Evolutionary conservation across 2,113 vertebrate species (phyloP), one percentile per base, ranked within the genome.

Genomic region (Chlamydotis undulata): DNA sequence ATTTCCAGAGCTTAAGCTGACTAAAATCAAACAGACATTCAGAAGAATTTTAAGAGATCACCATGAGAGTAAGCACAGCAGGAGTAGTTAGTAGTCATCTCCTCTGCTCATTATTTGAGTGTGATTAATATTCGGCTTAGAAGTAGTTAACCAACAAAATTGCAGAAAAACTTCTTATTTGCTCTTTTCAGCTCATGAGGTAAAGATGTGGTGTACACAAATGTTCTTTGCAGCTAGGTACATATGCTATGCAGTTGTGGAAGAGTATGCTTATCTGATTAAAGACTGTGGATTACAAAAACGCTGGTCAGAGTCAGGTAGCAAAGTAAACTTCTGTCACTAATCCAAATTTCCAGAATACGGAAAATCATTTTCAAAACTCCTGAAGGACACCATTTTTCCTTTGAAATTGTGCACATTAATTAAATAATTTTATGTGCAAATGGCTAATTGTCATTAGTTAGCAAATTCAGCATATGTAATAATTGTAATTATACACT

Each of bases 371-470:
- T 88, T 76, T 88, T 61, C 83, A 64, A 88, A 86, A 68, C 12
- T 39, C 61, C 8, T 65, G 50, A 86, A 86, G 45, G 57, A 35
- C 45, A 82, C 0, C 2, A 14, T 65, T 86, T 92, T 93, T 80
- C 33, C 90, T 71, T 83, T 85, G 33, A 56, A 90, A 45, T 75
- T 69, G 15, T 68, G 19, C 65, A 80, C 12, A 60, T 52, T 57
- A 90, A 70, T 63, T 59, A 59, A 28, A 69, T 79, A 90, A 76
- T 77, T 84, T 6, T 71, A 75, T 90, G 60, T 90, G 45, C 16
- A 93, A 94, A 94, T 78, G 55, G 26, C 22, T 88, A 90, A 90
- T 73, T 83, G 74, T 87, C 39, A 64, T 80, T 90, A 91, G 43
- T 80, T 90, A 91, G 43, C 17, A 84, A 91, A 81, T 92, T 85